Evolutionary conservation across 2,797 vertebrate species (phyloP), one percentile per base, ranked within the genome.

Genomic region (Cottoperca gobio): DNA sequence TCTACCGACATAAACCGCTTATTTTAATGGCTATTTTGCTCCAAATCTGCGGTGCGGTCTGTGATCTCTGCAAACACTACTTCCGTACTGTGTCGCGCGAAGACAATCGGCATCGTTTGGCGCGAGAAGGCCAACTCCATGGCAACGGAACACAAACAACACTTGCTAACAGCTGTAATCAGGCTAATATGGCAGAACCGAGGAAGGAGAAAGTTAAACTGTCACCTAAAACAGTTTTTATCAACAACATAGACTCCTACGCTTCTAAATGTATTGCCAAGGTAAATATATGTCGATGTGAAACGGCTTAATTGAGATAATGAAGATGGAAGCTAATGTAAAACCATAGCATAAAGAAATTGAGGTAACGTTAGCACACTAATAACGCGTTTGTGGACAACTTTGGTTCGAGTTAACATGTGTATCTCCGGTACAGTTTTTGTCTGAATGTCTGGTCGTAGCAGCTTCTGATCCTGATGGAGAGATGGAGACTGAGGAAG

Each of bases 191-290:
- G 57, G 19, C 28, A 17, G 55, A 67, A 40, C 21, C 4, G 2
- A 14, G 1, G 37, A 48, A 1, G n/a, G 13, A 85, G 69, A 72
- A 54, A 19, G 14, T 1, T 2, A 57, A 52, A 5, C 21, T 2
- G 11, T 68, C 46, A 4, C 49, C 65, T 4, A 93, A 70, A 48
- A 80, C 93, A 50, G 74, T 98, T 79, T 99, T 98, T 67, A 89
- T 99, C 24, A 98, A 97, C 90, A 90, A 93, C 40, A 26, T 97
- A 11, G 96, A 98, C 87, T 93, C 93, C 0, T 97, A 95, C 70
- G 83, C 93, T 13, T 96, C 96, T 45, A 85, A 85, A 79, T 85
- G 64, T 49, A 92, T 97, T 1, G 96, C 96, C 28, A 88, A 95
- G 96, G 98, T 98, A 90, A 95, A 83, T 6, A 1, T 16, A 1